A percentile compares a stretch with the other conserved stretches of the same genome.
phyloP scores from a whole-genome alignment of 2,113 vertebrate genomes.

The Eonycteris spelaea region DNA sequence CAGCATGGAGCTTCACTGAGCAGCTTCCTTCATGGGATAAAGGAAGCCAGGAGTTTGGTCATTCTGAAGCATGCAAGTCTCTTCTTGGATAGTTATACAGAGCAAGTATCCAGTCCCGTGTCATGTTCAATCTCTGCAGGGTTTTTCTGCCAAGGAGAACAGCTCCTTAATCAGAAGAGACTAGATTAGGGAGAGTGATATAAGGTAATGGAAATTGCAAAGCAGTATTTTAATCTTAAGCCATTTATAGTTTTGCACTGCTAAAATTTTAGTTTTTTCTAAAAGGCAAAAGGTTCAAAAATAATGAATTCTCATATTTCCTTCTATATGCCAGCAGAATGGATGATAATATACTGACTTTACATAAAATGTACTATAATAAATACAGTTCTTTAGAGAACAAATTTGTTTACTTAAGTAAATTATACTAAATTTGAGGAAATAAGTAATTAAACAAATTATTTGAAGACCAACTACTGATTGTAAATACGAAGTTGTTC shows the following conservation, averaged over 20 bases:
- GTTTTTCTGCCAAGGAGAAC: slow-evolving; percentile 60
- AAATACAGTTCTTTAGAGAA: background rate
- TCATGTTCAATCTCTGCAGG: slow-evolving; percentile 70
- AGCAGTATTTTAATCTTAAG: slow-evolving; percentile 45
- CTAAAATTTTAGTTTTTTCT: slow-evolving; percentile 37
- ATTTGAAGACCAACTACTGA: slow-evolving; percentile 12
- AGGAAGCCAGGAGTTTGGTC: slow-evolving; percentile 89
- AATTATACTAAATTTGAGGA: slow-evolving; percentile 40
- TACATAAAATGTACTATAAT: background rate
- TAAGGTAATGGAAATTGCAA: slow-evolving; percentile 53
- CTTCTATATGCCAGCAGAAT: slow-evolving; percentile 1
- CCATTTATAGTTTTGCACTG: slow-evolving; percentile 26
- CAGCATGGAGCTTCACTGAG: slow-evolving; percentile 93
- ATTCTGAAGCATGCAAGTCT: slow-evolving; percentile 90
- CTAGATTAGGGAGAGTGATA: slow-evolving; percentile 64
- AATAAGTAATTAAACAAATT: background rate
- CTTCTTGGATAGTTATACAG: slow-evolving; percentile 92
- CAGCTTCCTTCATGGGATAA: slow-evolving; percentile 88
- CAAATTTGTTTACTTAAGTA: slow-evolving; percentile 20
- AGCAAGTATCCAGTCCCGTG: slow-evolving; percentile 84
- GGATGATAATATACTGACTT: background rate
- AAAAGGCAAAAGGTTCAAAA: slow-evolving; percentile 2
- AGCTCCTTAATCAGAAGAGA: slow-evolving; percentile 67
- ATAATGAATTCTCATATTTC: slow-evolving; percentile 6
- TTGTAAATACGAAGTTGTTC: slow-evolving; percentile 12